A percentile compares a stretch with the other conserved stretches of the same genome.
Evolutionary conservation across 2,888 invertebrate species (phyloP).

Genomic region (Agonopterix arenella): DNA sequence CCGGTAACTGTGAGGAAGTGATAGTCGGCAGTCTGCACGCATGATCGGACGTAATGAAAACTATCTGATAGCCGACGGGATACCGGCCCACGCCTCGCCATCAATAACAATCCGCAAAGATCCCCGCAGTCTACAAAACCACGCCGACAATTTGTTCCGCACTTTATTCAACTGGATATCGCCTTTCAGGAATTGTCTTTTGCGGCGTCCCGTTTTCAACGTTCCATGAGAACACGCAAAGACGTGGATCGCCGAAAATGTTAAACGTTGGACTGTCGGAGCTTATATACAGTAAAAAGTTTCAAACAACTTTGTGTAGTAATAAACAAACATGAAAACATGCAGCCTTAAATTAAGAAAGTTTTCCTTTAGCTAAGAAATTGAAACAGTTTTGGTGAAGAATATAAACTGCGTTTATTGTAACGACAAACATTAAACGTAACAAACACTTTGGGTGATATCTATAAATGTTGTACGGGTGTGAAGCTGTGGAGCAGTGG

Average conservation of each 20-base stretch:
- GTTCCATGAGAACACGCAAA: neutral
- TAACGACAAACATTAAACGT: too few relatives aligned
- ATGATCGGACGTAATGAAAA: slow-evolving; percentile 61
- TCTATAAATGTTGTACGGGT: slow-evolving; percentile 2
- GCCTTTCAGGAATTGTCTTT: slow-evolving; percentile 26
- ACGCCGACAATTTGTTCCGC: slow-evolving; percentile 54
- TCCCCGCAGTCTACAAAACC: slow-evolving; percentile 50
- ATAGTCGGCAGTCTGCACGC: slow-evolving; percentile 28
- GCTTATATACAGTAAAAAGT: too few relatives aligned
- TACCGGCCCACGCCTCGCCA: slow-evolving; percentile 23
- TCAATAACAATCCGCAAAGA: slow-evolving; percentile 63
- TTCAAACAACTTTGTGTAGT: too few relatives aligned
- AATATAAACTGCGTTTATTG: too few relatives aligned
- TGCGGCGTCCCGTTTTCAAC: slow-evolving; percentile 6
- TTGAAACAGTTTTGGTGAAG: too few relatives aligned
- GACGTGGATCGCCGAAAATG: too few relatives aligned
- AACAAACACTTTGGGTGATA: neutral
- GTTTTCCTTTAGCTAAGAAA: too few relatives aligned
- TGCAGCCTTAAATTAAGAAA: too few relatives aligned
- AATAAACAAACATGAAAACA: too few relatives aligned
- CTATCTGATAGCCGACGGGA: slow-evolving; percentile 42
- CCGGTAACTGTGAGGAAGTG: slow-evolving; percentile 7
- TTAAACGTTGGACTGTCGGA: too few relatives aligned
- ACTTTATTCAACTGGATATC: slow-evolving; percentile 44
- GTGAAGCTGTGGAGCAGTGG: neutral